These are phyloP conservation scores for Imbricaverruca yamaguchii DNA, from an alignment of 2,888 invertebrate genomes.

Conservation along the genomic window DNA sequence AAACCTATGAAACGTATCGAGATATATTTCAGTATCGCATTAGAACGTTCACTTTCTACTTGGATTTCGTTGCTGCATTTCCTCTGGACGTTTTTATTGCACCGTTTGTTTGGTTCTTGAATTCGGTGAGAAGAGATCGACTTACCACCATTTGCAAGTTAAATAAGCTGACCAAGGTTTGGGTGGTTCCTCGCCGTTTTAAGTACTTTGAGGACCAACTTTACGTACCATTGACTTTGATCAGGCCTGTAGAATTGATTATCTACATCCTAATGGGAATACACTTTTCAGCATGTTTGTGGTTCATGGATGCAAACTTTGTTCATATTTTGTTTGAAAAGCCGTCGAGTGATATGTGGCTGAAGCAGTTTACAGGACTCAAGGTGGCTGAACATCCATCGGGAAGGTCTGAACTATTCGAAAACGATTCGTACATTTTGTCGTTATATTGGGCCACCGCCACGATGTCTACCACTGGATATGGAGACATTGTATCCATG, in stretches of 20 bases:
- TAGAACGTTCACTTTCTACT: neutral
- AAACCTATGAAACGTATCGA: neutral
- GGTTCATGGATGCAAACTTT: neutral
- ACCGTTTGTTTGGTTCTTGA: neutral
- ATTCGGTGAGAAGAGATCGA: no score
- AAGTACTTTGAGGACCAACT: neutral
- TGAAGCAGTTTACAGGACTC: neutral
- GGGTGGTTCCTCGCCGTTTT: neutral
- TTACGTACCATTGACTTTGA: neutral
- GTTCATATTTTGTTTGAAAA: neutral
- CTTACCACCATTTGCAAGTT: neutral
- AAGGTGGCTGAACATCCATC: neutral
- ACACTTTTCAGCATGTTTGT: neutral
- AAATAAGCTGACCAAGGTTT: neutral
- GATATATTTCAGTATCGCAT: neutral
- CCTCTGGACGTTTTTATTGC: neutral
- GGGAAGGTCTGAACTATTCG: no score
- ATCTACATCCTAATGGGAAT: neutral
- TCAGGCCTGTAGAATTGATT: neutral
- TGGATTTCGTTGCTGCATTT: neutral
- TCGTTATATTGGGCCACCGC: neutral
- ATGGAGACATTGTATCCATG: neutral
- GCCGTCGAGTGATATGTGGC: neutral
- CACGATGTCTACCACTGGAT: slow-evolving; percentile 5
- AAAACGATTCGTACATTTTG: neutral